These are phyloP conservation scores for Phyllotreta cruciferae DNA, from an alignment of 2,888 invertebrate genomes.

Conservation along the genomic window DNA sequence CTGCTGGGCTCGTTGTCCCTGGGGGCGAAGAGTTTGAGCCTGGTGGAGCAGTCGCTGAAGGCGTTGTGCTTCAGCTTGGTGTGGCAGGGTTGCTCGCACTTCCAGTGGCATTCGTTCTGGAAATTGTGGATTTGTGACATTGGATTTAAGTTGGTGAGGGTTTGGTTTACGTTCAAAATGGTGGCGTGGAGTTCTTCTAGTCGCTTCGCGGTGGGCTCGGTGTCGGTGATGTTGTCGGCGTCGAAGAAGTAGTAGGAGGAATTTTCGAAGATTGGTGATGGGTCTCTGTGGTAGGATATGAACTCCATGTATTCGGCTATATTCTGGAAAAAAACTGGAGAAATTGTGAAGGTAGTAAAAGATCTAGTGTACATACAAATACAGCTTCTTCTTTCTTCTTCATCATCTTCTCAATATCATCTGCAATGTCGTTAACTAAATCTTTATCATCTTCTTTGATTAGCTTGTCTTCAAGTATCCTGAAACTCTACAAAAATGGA, in stretches of 20 bases:
- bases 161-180: slow-evolving; percentile 41
- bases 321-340: slow-evolving; percentile 46
- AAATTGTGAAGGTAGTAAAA: background rate
- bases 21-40: slow-evolving; percentile 33
- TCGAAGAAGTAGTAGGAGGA: slow-evolving; percentile 71
- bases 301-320: slow-evolving; percentile 56
- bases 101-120: slow-evolving; percentile 48
- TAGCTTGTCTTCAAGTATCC: slow-evolving; percentile 44
- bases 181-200: slow-evolving; percentile 43
- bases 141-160: background rate
- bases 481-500: slow-evolving; percentile 48
- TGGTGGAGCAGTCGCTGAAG: slow-evolving; percentile 34
- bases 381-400: slow-evolving; percentile 85
- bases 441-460: slow-evolving; percentile 64
- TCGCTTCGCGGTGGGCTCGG: slow-evolving; percentile 49
- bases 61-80: slow-evolving; percentile 37
- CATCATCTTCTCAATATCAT: slow-evolving; percentile 85
- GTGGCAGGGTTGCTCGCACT: slow-evolving; percentile 42
- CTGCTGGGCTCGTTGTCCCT: slow-evolving; percentile 38
- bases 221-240: slow-evolving; percentile 69
- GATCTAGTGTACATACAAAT: slow-evolving; percentile 65
- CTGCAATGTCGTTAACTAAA: slow-evolving; percentile 80
- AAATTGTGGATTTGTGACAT: slow-evolving; percentile 6
- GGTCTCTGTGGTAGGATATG: slow-evolving; percentile 52
- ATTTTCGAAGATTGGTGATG: slow-evolving; percentile 53